Evolutionary conservation across 2,888 invertebrate genomes (phyloP).

Genomic region (Calameuta idolon): DNA sequence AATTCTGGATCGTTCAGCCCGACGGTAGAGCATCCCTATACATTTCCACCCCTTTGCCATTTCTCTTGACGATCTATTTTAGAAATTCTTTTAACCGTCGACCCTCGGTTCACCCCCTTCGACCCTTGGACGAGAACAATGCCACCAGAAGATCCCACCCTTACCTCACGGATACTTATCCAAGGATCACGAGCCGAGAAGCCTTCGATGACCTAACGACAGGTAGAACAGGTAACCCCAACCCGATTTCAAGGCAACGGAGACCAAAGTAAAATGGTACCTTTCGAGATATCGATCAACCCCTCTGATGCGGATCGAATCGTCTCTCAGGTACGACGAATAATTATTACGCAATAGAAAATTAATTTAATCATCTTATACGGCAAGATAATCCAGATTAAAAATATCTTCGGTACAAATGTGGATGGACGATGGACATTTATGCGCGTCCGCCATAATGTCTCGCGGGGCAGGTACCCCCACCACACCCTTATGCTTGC

Average conservation of each 20-base stretch:
- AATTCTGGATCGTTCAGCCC: not conserved
- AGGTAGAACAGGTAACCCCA: not conserved
- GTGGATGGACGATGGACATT: constrained; percentile 1
- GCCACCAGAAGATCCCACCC: not conserved
- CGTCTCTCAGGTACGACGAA: not conserved
- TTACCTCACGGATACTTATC: not conserved
- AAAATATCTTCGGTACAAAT: not conserved
- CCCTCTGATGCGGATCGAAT: not conserved
- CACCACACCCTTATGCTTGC: constrained; percentile 25
- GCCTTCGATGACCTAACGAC: not conserved
- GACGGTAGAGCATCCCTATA: not conserved
- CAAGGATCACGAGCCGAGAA: not conserved
- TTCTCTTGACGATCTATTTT: not conserved
- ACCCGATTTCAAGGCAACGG: not conserved
- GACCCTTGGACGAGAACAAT: not conserved
- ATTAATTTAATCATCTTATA: not conserved
- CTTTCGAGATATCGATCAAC: not conserved
- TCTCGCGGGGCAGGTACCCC: constrained; percentile 11
- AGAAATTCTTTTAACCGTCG: not conserved
- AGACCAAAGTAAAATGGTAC: not conserved
- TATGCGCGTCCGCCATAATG: constrained; percentile 39
- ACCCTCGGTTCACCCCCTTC: not conserved
- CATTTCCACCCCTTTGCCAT: not conserved
- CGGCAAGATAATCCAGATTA: not conserved
- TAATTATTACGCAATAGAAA: not conserved